These are phyloP conservation scores for Glaucidium brasilianum DNA, from an alignment of 2,113 vertebrate species.

Conservation along the genomic window DNA sequence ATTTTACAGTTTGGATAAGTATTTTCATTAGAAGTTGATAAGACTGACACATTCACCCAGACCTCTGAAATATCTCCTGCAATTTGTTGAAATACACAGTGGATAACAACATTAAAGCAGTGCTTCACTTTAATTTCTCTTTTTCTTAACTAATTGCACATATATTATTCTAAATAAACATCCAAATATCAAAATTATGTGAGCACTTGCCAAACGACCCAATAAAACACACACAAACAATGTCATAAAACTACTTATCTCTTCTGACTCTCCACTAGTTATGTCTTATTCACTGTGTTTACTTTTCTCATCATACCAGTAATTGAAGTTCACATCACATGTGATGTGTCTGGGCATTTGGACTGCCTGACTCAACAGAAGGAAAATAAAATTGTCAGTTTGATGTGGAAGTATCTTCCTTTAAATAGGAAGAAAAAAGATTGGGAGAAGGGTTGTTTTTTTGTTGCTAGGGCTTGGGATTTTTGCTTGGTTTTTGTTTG, in stretches of 20 bases:
- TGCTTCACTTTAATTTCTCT: not conserved
- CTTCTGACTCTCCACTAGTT: not conserved
- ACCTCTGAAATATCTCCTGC: not conserved
- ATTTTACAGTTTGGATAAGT: not conserved
- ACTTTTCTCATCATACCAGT: not conserved
- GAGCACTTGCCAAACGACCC: not conserved
- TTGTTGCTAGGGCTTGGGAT: rapidly evolving
- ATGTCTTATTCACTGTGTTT: not conserved
- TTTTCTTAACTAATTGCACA: not conserved
- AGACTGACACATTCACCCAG: not conserved
- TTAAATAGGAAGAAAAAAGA: not conserved
- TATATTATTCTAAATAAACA: not conserved
- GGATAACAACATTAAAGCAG: not conserved
- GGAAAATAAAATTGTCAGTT: not conserved
- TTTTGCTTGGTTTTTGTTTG: rapidly evolving
- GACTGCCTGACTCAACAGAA: not conserved
- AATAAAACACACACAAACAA: not conserved
- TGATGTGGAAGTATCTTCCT: not conserved
- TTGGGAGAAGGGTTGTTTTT: rapidly evolving
- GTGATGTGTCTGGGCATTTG: not conserved
- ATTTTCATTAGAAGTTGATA: not conserved
- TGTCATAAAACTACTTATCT: not conserved
- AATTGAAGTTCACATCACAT: not conserved
- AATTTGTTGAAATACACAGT: not conserved
- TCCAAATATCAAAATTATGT: not conserved